A percentile compares a stretch with the other conserved stretches of the same genome.
Conservation (phyloP, 2,888 invertebrate species). For the Euplexia lucipara region DNA sequence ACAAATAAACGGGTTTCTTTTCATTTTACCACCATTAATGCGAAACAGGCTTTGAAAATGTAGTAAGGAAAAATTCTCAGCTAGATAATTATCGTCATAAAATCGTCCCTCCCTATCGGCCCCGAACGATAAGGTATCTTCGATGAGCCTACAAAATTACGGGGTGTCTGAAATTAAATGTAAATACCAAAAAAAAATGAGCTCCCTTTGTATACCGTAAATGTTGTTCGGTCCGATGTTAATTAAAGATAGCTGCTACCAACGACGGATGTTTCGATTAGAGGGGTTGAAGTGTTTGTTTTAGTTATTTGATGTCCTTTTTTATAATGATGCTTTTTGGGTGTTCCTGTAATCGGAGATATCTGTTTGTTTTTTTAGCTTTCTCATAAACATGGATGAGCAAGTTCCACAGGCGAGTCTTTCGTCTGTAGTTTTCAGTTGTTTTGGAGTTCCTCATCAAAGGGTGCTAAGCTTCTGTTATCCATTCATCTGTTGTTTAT, state of each 20-base stretch:
- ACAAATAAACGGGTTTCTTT: no score
- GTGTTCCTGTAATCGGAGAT: neutral
- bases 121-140: constrained; percentile 54
- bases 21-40: no score
- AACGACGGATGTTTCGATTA: constrained; percentile 31
- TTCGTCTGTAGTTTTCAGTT: constrained; percentile 2
- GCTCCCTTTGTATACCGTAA: constrained; percentile 61
- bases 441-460: no score
- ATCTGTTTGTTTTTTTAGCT: neutral
- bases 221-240: constrained; percentile 58
- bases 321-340: constrained; percentile 26
- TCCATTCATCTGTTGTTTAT: no score
- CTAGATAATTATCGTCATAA: constrained; percentile 19
- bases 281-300: constrained; percentile 30
- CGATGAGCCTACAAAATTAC: constrained; percentile 51
- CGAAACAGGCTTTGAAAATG: neutral
- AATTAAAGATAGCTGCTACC: constrained; percentile 61
- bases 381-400: neutral
- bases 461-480: no score
- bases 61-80: neutral
- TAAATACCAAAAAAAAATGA: constrained; percentile 74
- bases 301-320: constrained; percentile 40
- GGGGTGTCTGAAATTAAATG: constrained; percentile 70
- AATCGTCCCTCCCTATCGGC: constrained; percentile 37
- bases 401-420: neutral